Evolutionary conservation across 2,797 vertebrate genomes (phyloP), one percentile per base, ranked within the genome.

Genomic region (Lagocephalus sceleratus): DNA sequence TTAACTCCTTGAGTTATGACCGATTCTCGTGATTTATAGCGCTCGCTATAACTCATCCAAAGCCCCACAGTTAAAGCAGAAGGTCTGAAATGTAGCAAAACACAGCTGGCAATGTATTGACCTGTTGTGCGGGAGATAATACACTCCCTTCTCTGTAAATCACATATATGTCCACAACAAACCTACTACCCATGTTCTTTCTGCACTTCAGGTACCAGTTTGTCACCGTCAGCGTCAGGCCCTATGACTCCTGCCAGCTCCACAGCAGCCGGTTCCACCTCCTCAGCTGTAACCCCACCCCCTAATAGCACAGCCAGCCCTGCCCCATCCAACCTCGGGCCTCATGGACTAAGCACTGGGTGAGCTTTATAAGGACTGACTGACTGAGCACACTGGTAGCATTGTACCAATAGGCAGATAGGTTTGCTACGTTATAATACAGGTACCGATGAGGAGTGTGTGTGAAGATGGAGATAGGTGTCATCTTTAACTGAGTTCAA

Each of bases 261-360:
- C n/a, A 85, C 85, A 23, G 82, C 78, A 2, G 61, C 85, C 51
- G 89, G 90, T 71, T 88, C 92, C 73, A 78, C 89, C 75, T 90
- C 92, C 39, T 92, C 92, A 43, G 85, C 88, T 51, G 88, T 90
- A 82, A 93, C 92, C 29, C 91, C 94, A 14, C 92, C 93, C 51
- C 91, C 92, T 80, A 92, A 91, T 41, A 88, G 89, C 90, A 94
- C 92, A 88, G 91, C 91, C 79, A 94, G 93, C 74, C 87, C 91
- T 46, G 90, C 90, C 76, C 91, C 91, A 50, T 82, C 87, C 78
- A 82, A 81, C 78, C 91, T 93, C 23, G 85, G 88, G 4, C 78
- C 85, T 53, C 86, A 92, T 22, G 86, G 89, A 60, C 87, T 94
- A 68, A 91, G 82, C 78, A 76, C 92, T 39, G 93, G 92, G 94